Conservation (phyloP, 1,140 invertebrate genomes). For the Drosophila pruinosa region DNA sequence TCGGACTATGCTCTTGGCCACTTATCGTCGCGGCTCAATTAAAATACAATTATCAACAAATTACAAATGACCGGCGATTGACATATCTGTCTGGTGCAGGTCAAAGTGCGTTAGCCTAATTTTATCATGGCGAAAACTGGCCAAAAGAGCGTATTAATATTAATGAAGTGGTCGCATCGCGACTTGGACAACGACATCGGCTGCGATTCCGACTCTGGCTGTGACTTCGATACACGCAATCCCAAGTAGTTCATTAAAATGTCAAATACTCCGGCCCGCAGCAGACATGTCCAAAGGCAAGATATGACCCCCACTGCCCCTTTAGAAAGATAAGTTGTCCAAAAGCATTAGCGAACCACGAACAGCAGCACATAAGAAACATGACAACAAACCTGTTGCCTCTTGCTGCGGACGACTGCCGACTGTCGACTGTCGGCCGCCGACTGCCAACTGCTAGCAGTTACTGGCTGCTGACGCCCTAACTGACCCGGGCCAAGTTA, state of each 20-base stretch:
- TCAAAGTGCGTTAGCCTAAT: constrained; percentile 53
- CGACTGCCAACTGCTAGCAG: constrained; percentile 3
- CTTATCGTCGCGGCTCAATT: constrained; percentile 50
- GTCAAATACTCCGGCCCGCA: constrained; percentile 67
- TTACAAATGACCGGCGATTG: constrained; percentile 61
- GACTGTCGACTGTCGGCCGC: constrained; percentile 11
- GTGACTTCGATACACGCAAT: constrained; percentile 64
- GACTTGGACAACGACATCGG: neutral
- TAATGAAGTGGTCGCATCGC: constrained; percentile 59
- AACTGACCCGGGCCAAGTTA: constrained; percentile 45
- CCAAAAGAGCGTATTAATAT: constrained; percentile 65
- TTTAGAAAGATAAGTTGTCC: constrained; percentile 45
- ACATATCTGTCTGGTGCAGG: constrained; percentile 59
- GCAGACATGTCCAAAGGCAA: constrained; percentile 47
- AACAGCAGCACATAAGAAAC: constrained; percentile 39
- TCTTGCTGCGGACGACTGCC: constrained; percentile 2
- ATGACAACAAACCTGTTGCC: constrained; percentile 68
- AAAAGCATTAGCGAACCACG: constrained; percentile 30
- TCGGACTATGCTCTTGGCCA: neutral
- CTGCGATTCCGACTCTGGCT: neutral
- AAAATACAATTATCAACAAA: constrained; percentile 71
- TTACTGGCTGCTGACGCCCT: constrained; percentile 27
- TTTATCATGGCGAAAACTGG: constrained; percentile 48
- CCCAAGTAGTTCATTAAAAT: constrained; percentile 75
- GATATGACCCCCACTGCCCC: neutral